Base-by-base conservation (phyloP, 1,140 invertebrate species). In the Andricus grossulariae region DNA sequence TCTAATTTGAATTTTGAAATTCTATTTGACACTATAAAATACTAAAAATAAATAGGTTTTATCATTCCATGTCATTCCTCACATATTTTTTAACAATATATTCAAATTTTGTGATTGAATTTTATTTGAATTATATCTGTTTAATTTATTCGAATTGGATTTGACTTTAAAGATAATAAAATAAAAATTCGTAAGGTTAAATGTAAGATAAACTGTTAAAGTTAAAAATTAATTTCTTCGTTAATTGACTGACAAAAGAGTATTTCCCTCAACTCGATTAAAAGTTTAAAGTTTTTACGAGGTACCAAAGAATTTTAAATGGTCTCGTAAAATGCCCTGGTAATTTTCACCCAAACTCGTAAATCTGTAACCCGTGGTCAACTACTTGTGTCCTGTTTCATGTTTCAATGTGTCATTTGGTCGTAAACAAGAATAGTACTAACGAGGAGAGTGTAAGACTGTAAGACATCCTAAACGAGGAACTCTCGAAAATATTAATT, bases 281-380 rank as follows among this genome's bases (percentile, higher is more conserved):
- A 21, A 55, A 21, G 21, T 10, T 12, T 72, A 19, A 73, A 76
- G 45, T 16, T 80, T 86, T 87, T 87, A 85, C 83, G 84, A 84
- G 77, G 74, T 51, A 71, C 60, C 50, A 49, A 78, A 60, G 74
- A 82, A 77, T 84, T 82, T 81, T 50, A 78, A 85, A 75, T 73
- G 82, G 60, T 71, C 77, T 86, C 86, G 84, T 87, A 87, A 87
- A 86, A 77, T 72, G 74, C 50, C 25, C 50, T n/a, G 77, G 71
- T 57, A 75, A 32, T 86, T 87, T 85, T 85, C 82, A 85, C 73
- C 71, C 79, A 84, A 84, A 79, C 84, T 83, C 85, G 75, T 86
- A 86, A 86, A 86, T 85, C 51, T 80, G 79, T 81, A 52, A 72
- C 74, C 50, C 50, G 32, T 45, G 18, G 57, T 15, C 66, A 52